Evolutionary conservation across 1,140 invertebrate genomes (phyloP).

Genomic region (Psix sp.): DNA sequence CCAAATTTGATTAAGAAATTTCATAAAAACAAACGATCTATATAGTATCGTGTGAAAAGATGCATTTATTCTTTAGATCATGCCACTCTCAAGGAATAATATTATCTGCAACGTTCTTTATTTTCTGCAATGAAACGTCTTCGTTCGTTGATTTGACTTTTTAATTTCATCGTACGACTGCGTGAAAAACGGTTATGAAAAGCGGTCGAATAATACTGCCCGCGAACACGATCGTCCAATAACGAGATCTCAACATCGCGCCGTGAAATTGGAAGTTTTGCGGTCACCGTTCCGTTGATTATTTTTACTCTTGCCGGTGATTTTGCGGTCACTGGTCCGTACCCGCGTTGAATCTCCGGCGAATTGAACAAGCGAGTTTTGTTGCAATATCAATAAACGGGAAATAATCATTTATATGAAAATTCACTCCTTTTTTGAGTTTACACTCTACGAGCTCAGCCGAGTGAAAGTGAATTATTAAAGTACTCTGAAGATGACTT

Average conservation of each 20-base stretch:
- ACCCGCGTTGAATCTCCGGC: conserved; percentile 26
- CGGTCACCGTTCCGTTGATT: conserved; percentile 42
- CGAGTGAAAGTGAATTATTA: conserved; percentile 31
- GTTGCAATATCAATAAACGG: conserved; percentile 35
- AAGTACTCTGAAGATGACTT: conserved; percentile 11
- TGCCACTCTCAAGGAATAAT: conserved; percentile 30
- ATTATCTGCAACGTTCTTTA: conserved; percentile 27
- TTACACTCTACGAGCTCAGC: conserved; percentile 4
- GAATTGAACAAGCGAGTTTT: conserved; percentile 24
- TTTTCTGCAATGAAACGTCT: conserved; percentile 30
- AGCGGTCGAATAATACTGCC: conserved; percentile 41
- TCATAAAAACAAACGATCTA: too few relatives aligned
- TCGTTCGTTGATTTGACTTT: conserved; percentile 43
- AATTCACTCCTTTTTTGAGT: conserved; percentile 25
- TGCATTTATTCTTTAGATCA: conserved; percentile 47
- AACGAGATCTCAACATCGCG: conserved; percentile 47
- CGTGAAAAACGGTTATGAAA: conserved; percentile 47
- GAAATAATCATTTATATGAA: conserved; percentile 38
- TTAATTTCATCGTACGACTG: conserved; percentile 38
- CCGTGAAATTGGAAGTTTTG: conserved; percentile 47
- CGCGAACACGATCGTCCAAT: conserved; percentile 50
- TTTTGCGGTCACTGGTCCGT: conserved; percentile 44
- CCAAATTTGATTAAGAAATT: too few relatives aligned
- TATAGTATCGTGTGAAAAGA: too few relatives aligned
- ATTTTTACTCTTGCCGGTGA: conserved; percentile 52